Percentiles rank a stretch among this genome's conserved stretches.
phyloP scores from a whole-genome alignment of 2,888 invertebrate genomes.

The Nebria salina region DNA sequence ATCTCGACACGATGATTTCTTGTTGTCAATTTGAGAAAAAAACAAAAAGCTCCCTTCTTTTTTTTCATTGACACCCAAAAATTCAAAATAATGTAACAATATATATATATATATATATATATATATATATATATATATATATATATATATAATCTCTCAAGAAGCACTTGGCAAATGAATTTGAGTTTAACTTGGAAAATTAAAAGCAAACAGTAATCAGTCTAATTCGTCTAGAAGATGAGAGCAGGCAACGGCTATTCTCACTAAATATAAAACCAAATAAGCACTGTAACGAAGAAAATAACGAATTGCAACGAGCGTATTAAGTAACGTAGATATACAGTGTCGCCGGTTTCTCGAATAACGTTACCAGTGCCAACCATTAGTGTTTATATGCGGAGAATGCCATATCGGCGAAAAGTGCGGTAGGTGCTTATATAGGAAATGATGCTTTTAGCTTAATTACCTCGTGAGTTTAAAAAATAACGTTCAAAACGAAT shows the following conservation, averaged over 20 bases:
- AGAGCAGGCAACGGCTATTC: background rate
- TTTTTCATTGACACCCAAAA: too few relatives aligned
- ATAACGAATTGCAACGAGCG: constrained; percentile 13
- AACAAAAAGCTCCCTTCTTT: too few relatives aligned
- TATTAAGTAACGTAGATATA: background rate
- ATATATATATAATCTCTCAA: background rate
- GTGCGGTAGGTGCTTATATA: background rate
- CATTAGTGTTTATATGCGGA: constrained; percentile 19
- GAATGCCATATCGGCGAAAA: background rate
- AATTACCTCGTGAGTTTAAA: constrained; percentile 43
- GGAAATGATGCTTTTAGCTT: constrained; percentile 39
- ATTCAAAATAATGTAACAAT: too few relatives aligned
- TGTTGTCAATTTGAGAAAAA: too few relatives aligned
- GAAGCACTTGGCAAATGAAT: background rate
- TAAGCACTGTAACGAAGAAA: constrained; percentile 16
- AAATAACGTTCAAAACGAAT: constrained; percentile 3
- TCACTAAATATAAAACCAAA: constrained; percentile 22
- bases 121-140: too few relatives aligned
- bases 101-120: too few relatives aligned
- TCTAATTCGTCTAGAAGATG: constrained; percentile 17
- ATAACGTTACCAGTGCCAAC: background rate
- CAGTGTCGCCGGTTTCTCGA: background rate
- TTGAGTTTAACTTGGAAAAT: constrained; percentile 17
- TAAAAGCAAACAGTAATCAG: constrained; percentile 26
- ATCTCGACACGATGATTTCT: too few relatives aligned